Evolutionary conservation across 2,888 invertebrate species (phyloP).

Genomic region (Polydrusus tereticollis): DNA sequence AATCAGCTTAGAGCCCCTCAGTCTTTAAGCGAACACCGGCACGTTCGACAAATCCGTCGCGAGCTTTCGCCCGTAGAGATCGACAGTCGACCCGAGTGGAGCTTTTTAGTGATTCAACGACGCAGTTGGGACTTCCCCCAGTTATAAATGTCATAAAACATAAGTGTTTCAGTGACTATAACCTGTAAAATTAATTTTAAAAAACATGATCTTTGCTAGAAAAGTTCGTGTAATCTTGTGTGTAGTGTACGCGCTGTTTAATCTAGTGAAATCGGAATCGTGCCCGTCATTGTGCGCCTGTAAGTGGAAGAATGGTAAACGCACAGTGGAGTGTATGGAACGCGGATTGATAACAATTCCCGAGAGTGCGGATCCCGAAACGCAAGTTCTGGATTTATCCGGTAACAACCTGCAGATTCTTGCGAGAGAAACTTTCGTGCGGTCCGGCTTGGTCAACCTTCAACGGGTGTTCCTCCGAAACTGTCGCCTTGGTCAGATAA

Average conservation of each 20-base stretch:
- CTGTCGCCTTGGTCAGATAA: constrained; percentile 89
- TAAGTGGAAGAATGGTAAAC: constrained; percentile 95
- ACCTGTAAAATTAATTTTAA: neutral
- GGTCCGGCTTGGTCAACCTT: constrained; percentile 85
- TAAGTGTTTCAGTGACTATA: neutral
- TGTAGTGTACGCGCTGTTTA: constrained; percentile 1
- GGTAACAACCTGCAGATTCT: constrained; percentile 89
- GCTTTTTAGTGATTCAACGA: constrained; percentile 1
- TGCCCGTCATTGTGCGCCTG: constrained; percentile 87
- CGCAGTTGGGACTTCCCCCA: neutral
- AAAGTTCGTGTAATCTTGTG: constrained; percentile 6
- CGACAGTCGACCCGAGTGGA: constrained; percentile 49
- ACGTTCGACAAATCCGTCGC: constrained; percentile 55
- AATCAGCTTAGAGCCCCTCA: constrained; percentile 62
- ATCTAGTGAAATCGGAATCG: constrained; percentile 69
- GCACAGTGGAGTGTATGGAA: constrained; percentile 91
- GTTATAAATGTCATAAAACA: constrained; percentile 1
- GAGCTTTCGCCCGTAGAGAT: constrained; percentile 65
- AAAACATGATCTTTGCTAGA: constrained; percentile 5
- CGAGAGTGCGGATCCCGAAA: constrained; percentile 86
- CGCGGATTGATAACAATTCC: constrained; percentile 87
- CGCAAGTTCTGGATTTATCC: constrained; percentile 91
- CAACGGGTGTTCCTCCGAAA: constrained; percentile 88
- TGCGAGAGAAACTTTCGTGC: constrained; percentile 84
- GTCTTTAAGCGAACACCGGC: constrained; percentile 63